These are phyloP conservation scores for Ophiothrix spiculata DNA, from an alignment of 35 echinoderm and acorn worm genomes.

Conservation along the genomic window DNA sequence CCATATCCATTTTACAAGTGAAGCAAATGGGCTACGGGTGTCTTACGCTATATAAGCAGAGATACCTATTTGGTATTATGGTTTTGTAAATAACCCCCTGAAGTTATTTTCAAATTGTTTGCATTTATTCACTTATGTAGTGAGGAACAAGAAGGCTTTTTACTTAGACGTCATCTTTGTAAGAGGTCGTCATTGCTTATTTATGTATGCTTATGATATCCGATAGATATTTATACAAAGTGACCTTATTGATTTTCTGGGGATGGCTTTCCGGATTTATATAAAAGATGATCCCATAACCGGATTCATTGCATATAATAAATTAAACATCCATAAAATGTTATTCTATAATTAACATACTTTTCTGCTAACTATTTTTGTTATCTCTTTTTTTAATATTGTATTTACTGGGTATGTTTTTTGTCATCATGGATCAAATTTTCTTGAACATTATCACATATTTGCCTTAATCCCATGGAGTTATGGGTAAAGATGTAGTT, in stretches of 20 bases:
- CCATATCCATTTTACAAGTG: not conserved
- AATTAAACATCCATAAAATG: not conserved
- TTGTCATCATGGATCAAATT: not conserved
- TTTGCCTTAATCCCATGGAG: no score
- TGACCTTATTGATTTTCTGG: not conserved
- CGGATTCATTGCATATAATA: not conserved
- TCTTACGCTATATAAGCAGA: not conserved
- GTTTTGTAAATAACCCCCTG: not conserved
- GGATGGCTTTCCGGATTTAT: not conserved
- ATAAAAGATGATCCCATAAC: not conserved
- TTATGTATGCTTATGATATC: not conserved
- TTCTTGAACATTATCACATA: not conserved
- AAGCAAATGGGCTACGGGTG: not conserved
- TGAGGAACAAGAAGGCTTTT: not conserved
- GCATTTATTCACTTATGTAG: not conserved
- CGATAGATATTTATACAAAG: not conserved
- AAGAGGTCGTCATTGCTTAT: not conserved
- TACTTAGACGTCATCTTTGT: not conserved
- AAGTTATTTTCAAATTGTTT: slow-evolving; percentile 7
- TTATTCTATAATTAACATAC: not conserved
- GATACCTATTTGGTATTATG: not conserved
- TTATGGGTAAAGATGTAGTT: no score
- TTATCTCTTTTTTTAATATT: not conserved
- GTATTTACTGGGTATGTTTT: no score
- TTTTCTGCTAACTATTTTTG: not conserved